Evolutionary conservation across 2,113 vertebrate species (phyloP).

Genomic region (Prinia subflava): DNA sequence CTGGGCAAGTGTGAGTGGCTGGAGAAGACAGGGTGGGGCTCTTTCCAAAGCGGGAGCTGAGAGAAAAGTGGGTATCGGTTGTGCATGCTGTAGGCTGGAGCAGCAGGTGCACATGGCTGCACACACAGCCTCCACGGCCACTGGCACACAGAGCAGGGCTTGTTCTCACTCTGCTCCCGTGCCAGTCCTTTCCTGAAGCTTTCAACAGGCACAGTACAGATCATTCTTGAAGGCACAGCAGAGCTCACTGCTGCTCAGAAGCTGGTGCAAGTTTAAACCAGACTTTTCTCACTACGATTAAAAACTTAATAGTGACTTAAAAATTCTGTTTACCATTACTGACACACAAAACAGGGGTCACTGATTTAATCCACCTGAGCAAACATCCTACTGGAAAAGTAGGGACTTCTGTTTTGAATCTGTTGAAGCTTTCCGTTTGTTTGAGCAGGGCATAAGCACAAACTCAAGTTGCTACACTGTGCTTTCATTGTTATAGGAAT

Average conservation of each 20-base stretch:
- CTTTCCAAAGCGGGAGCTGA: neutral
- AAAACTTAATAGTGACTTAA: neutral
- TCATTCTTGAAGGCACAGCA: neutral
- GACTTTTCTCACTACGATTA: neutral
- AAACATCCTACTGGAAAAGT: neutral
- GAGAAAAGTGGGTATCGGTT: rapidly evolving
- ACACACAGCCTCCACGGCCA: neutral
- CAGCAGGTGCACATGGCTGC: rapidly evolving
- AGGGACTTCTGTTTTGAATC: neutral
- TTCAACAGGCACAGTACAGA: no score
- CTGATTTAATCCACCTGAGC: neutral
- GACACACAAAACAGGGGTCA: rapidly evolving
- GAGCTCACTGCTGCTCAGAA: neutral
- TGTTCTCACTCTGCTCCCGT: rapidly evolving
- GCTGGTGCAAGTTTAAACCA: neutral
- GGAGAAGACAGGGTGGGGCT: neutral
- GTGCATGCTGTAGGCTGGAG: rapidly evolving
- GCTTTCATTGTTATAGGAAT: neutral
- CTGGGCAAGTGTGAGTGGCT: neutral
- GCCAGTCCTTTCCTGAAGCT: neutral
- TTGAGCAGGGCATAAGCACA: neutral
- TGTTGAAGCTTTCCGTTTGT: neutral
- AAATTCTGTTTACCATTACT: neutral
- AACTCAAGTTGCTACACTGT: rapidly evolving
- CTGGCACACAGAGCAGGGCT: neutral